Percentiles rank a stretch among this genome's conserved stretches.
phyloP scores from a whole-genome alignment of 2,113 vertebrate species.

The Centropristis striata region DNA sequence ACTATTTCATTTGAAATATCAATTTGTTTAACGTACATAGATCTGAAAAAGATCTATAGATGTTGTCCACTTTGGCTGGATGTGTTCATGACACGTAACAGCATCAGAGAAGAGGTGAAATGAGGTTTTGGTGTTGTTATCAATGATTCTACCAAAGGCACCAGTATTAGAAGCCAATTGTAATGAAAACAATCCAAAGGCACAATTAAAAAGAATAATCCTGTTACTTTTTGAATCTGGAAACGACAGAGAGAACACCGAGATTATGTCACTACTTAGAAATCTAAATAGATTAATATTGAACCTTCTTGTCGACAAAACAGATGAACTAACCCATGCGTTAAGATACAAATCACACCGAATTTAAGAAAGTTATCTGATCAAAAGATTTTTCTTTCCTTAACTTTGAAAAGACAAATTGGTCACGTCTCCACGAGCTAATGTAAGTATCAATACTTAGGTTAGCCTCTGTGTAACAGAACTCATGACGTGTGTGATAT shows the following conservation, averaged over 20 bases:
- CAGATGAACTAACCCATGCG: too few relatives aligned
- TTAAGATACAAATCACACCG: too few relatives aligned
- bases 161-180: constrained; percentile 33
- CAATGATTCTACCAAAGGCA: constrained; percentile 38
- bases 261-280: background rate
- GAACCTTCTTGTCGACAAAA: too few relatives aligned
- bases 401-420: too few relatives aligned
- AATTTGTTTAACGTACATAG: constrained; percentile 74
- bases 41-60: constrained; percentile 85
- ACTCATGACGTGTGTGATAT: background rate
- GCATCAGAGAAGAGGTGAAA: constrained; percentile 14
- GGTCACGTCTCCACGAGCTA: background rate
- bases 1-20: constrained; percentile 88
- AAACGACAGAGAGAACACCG: too few relatives aligned
- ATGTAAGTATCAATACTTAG: background rate
- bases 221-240: background rate
- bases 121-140: constrained; percentile 18
- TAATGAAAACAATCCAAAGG: constrained; percentile 20
- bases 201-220: constrained; percentile 24
- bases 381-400: too few relatives aligned
- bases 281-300: constrained; percentile 1
- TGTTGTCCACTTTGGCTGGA: constrained; percentile 82
- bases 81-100: constrained; percentile 53
- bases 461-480: background rate
- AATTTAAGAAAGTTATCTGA: too few relatives aligned